Percentiles rank a stretch among this genome's conserved stretches.
Conservation (phyloP, 2,113 vertebrate species). For the Lota lota region DNA sequence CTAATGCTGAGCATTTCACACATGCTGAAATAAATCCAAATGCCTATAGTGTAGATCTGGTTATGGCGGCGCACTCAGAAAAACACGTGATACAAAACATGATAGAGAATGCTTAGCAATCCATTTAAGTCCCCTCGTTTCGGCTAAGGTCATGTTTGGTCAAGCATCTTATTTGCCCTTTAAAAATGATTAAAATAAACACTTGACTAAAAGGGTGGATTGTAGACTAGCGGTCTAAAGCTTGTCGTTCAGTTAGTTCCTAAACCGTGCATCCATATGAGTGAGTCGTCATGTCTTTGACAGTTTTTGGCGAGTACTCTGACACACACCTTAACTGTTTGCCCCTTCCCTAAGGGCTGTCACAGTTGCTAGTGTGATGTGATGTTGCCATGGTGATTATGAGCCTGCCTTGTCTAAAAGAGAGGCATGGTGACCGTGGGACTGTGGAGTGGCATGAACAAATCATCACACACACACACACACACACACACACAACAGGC, state of each 20-base stretch:
- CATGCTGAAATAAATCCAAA: slow-evolving; percentile 4
- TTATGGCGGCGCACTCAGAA: neutral
- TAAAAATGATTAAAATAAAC: neutral
- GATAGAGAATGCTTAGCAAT: neutral
- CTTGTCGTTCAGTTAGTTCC: too few relatives aligned
- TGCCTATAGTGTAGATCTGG: neutral
- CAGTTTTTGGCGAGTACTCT: neutral
- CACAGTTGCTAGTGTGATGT: too few relatives aligned
- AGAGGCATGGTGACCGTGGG: too few relatives aligned
- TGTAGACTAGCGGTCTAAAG: too few relatives aligned
- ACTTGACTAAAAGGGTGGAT: too few relatives aligned
- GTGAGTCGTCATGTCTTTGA: too few relatives aligned
- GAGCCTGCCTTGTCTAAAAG: too few relatives aligned
- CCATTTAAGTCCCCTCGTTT: neutral
- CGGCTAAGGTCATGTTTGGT: neutral
- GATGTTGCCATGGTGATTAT: too few relatives aligned
- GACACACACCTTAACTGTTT: neutral
- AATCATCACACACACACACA: neutral
- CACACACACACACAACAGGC: neutral
- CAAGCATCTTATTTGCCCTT: neutral
- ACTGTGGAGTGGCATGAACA: too few relatives aligned
- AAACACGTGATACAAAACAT: neutral
- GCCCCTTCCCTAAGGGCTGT: too few relatives aligned
- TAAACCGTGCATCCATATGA: too few relatives aligned
- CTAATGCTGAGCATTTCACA: slow-evolving; percentile 3